Evolutionary conservation across 2,888 invertebrate species (phyloP).

Genomic region (Leucoptera coffeella): DNA sequence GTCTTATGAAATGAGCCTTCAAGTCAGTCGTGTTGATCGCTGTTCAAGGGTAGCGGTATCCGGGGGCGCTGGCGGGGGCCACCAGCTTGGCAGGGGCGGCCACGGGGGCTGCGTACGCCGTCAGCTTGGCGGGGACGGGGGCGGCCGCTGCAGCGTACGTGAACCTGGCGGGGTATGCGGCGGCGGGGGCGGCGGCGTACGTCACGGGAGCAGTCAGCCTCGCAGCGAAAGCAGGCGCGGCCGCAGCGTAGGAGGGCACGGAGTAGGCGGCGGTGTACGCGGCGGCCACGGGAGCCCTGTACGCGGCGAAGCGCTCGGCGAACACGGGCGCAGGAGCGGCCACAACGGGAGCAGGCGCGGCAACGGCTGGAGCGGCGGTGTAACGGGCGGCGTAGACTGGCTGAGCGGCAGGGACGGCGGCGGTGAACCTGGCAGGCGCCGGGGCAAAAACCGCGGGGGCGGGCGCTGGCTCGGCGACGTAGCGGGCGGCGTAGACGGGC

Average conservation of each 20-base stretch:
- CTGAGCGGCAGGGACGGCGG: conserved; percentile 30
- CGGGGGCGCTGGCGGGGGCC: conserved; percentile 27
- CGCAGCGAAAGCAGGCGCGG: conserved; percentile 21
- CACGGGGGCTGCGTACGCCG: conserved; percentile 5
- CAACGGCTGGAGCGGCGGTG: conserved; percentile 8
- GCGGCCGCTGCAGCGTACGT: conserved; percentile 28
- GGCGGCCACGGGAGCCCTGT: conserved; percentile 4
- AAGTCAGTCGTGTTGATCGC: conserved; percentile 16
- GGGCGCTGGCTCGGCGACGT: conserved; percentile 11
- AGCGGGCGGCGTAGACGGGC: conserved; percentile 16
- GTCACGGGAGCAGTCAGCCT: conserved; percentile 59
- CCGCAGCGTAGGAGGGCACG: conserved; percentile 37
- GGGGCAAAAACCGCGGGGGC: conserved; percentile 18
- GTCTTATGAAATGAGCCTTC: conserved; percentile 16
- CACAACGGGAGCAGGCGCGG: conserved; percentile 7
- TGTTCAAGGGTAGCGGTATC: conserved; percentile 33
- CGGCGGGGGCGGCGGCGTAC: conserved; percentile 17
- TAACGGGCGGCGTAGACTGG: conserved; percentile 42
- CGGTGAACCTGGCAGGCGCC: conserved; percentile 8
- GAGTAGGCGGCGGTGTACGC: conserved; percentile 49
- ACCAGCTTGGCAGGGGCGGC: conserved; percentile 61
- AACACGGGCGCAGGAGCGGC: conserved; percentile 11
- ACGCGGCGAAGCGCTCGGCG: conserved; percentile 5
- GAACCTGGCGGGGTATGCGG: conserved; percentile 35
- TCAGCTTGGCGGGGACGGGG: conserved; percentile 3